Percentiles rank a stretch among this genome's conserved stretches.
Conservation (phyloP, 2,113 vertebrate species). For the Crotalus helleri region DNA sequence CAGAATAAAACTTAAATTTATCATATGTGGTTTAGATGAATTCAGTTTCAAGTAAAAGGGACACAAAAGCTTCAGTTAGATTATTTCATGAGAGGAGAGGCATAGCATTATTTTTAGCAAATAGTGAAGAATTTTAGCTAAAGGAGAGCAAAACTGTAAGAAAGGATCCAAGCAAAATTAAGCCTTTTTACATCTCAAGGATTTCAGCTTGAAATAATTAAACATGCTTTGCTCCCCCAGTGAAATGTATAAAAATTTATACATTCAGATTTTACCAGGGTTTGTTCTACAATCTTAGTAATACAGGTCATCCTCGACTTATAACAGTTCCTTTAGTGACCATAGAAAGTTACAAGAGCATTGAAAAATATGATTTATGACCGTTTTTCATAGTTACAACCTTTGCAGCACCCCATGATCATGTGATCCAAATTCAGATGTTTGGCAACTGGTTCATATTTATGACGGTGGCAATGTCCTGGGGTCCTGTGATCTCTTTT, state of each 20-base stretch:
- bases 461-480: no score
- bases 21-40: not conserved
- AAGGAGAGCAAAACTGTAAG: not conserved
- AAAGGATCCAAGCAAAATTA: not conserved
- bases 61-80: not conserved
- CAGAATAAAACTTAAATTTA: slow-evolving; percentile 27
- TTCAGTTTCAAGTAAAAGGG: not conserved
- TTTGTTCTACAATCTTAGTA: not conserved
- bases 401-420: no score
- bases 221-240: not conserved
- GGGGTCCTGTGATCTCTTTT: no score
- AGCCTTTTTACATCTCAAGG: not conserved
- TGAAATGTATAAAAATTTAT: not conserved
- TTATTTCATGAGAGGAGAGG: not conserved
- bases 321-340: no score
- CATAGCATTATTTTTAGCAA: not conserved
- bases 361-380: no score
- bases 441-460: no score
- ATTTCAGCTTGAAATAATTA: not conserved
- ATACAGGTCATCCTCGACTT: not conserved
- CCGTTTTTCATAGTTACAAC: no score
- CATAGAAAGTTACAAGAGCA: no score
- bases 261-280: not conserved
- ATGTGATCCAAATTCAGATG: no score
- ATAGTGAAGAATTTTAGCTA: not conserved